Conservation (phyloP, 2,113 vertebrate genomes). For the Ranitomeya imitator region DNA sequence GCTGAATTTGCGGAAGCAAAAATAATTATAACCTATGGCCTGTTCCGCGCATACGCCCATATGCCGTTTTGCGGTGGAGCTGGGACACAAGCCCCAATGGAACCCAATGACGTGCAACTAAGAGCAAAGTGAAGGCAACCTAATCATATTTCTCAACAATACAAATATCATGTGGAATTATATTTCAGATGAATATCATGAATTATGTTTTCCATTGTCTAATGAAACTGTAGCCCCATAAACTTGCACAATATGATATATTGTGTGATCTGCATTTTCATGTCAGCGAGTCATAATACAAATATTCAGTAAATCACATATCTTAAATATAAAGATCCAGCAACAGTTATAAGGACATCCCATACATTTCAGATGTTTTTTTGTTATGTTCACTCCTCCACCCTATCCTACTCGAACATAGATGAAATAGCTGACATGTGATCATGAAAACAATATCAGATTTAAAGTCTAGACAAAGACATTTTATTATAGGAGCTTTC, state of each 20-base stretch:
- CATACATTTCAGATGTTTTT: neutral
- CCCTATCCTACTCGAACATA: neutral
- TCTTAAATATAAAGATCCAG: neutral
- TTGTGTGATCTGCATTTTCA: neutral
- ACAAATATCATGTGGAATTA: no score
- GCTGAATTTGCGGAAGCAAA: no score
- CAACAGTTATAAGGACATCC: neutral
- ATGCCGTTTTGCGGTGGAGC: no score
- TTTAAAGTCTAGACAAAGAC: constrained; percentile 32
- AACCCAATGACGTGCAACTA: no score
- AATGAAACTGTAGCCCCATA: neutral
- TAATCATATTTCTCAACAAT: no score
- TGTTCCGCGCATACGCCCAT: no score
- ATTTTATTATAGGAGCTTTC: neutral
- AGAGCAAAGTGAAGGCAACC: no score
- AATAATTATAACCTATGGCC: no score
- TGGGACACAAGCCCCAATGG: no score
- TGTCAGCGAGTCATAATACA: neutral
- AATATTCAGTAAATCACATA: neutral
- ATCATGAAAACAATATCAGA: constrained; percentile 20
- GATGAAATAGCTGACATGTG: neutral
- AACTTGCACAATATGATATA: neutral
- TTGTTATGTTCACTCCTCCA: neutral
- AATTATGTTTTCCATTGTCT: neutral
- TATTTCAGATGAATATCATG: neutral